phyloP scores from a whole-genome alignment of 2,888 invertebrate species.

The Himalopsyche japonica region DNA sequence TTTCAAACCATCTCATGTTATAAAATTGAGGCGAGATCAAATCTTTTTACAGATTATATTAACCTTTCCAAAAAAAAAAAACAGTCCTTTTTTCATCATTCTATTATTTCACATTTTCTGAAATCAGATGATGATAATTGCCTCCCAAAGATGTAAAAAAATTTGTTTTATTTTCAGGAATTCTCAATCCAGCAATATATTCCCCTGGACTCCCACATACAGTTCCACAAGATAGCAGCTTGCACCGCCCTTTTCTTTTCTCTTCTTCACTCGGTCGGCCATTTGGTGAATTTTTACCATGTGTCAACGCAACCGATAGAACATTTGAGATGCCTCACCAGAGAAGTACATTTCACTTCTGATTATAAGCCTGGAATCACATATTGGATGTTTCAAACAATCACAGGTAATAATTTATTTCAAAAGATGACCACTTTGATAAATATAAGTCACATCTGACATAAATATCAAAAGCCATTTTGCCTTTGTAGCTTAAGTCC shows the following conservation, averaged over 20 bases:
- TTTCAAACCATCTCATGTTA: too few species aligned
- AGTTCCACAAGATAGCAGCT: constrained; percentile 96
- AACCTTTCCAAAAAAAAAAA: too few species aligned
- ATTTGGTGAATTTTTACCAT: constrained; percentile 96
- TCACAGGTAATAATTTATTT: constrained; percentile 70
- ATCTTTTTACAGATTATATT: too few species aligned
- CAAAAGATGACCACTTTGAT: too few species aligned
- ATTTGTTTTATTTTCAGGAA: constrained; percentile 55
- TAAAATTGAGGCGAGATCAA: too few species aligned
- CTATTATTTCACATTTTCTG: too few species aligned
- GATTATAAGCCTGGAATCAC: constrained; percentile 93
- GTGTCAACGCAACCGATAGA: constrained; percentile 94
- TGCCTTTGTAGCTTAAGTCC: too few species aligned
- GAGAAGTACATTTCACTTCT: constrained; percentile 91
- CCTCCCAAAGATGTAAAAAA: background rate
- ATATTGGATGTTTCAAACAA: constrained; percentile 94
- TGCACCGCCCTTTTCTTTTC: constrained; percentile 94
- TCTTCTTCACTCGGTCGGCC: constrained; percentile 88
- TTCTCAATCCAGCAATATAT: constrained; percentile 93
- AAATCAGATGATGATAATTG: too few species aligned
- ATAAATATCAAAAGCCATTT: too few species aligned
- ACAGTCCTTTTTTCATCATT: too few species aligned
- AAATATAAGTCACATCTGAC: too few species aligned
- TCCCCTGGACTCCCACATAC: constrained; percentile 92
- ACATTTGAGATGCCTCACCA: constrained; percentile 88